Percentiles rank a stretch among this genome's conserved stretches.
Evolutionary conservation across 2,888 invertebrate species (phyloP).

Genomic region (Urechis unicinctus): DNA sequence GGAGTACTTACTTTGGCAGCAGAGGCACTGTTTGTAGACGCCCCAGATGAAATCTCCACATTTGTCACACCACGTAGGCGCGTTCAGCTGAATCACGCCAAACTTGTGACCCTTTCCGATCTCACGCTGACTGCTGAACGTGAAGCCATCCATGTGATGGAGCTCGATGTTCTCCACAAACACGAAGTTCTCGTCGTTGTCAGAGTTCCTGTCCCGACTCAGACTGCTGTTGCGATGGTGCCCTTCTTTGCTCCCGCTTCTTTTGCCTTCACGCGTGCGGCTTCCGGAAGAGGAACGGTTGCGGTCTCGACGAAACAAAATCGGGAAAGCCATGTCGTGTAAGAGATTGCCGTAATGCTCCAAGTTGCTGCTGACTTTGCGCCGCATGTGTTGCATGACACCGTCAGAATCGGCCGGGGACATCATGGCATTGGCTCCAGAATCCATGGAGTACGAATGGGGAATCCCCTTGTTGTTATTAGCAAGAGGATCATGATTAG

Average conservation of each 20-base stretch:
- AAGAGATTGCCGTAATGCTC: constrained; percentile 10
- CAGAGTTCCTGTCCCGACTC: background rate
- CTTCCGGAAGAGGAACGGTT: background rate
- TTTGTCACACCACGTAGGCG: constrained; percentile 55
- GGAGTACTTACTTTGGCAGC: constrained; percentile 49
- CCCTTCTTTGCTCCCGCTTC: background rate
- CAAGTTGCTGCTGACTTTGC: constrained; percentile 11
- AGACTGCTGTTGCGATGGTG: background rate
- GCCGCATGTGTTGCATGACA: constrained; percentile 11
- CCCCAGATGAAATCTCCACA: constrained; percentile 56
- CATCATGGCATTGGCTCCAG: no score
- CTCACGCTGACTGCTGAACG: constrained; percentile 8
- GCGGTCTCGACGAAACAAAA: constrained; percentile 4
- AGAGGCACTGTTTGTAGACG: constrained; percentile 50
- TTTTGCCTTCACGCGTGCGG: background rate
- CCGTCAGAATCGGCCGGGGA: constrained; percentile 1
- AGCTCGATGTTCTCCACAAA: constrained; percentile 20
- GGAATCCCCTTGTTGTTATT: no score
- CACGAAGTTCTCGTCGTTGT: constrained; percentile 13
- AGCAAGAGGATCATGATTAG: no score
- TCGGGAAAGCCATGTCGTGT: constrained; percentile 6
- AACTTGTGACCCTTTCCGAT: constrained; percentile 16
- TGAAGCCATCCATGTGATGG: constrained; percentile 16
- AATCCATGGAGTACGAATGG: no score
- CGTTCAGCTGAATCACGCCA: constrained; percentile 16